Evolutionary conservation across 2,113 vertebrate genomes (phyloP), one percentile per base, ranked within the genome.

Genomic region (Stigmatopora argus): DNA sequence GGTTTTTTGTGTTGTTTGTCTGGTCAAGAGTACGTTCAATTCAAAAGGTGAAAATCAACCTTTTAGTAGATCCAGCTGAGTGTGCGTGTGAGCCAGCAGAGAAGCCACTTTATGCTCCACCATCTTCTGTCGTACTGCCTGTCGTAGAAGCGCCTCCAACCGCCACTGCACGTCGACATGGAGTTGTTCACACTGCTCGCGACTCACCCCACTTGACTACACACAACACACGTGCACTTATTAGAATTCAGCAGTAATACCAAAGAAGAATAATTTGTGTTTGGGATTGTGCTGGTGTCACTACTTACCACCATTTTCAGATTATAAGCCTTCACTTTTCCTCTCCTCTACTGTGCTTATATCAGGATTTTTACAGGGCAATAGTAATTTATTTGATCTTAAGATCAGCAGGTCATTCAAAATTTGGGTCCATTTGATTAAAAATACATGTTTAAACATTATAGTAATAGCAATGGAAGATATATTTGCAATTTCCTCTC

Each of bases 111-210:
- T 67, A 47, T 82, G 68, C 74, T 85, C 80, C 61, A 75, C 74
- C 61, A 66, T 81, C 68, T 64, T 71, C 60, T 46, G 34, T 60
- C 66, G 35, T 0, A 15, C 70, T 52, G 66, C 77, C 57, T 52
- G 63, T 72, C 69, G 78, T 53, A 77, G 68, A 62, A 71, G 76
- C 0, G 47, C 44, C 64, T 66, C 67, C 57, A 83, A 73, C 18
- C 85, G 78, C 74, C 67, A 72, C 77, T 85, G 84, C 31, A 79
- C 80, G 69, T 88, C 84, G 56, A 77, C 65, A 2, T 86, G 83
- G 65, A 86, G 78, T 1, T 70, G 56, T 34, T 65, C 18, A 6
- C 81, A 79, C 66, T 81, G 67, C 60, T 78, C 51, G 6, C 3
- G 35, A 47, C 75, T 70, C 63, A 70, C 71, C 4, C 45, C 23